Conservation (phyloP, 2,797 vertebrate genomes). For the Pipistrellus pygmaeus region DNA sequence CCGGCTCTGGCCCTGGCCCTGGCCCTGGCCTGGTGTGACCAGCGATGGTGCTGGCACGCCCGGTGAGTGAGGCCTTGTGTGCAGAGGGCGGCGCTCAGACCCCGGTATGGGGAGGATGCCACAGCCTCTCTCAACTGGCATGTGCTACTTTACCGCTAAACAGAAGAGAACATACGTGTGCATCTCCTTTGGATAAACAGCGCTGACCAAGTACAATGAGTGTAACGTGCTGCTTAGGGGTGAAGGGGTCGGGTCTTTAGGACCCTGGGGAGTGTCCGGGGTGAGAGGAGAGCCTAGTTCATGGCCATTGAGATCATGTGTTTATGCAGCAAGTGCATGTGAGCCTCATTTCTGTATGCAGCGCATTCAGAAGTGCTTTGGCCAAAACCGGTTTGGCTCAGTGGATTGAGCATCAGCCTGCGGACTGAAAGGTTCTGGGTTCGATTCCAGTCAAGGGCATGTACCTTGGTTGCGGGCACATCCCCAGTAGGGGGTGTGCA, state of each 20-base stretch:
- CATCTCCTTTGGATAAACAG: neutral
- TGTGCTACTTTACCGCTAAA: neutral
- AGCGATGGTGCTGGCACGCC: accelerated
- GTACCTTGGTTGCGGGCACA: too few relatives aligned
- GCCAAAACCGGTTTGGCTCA: too few relatives aligned
- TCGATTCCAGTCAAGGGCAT: too few relatives aligned
- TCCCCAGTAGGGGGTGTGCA: too few relatives aligned
- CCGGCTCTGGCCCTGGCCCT: neutral
- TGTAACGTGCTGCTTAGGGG: neutral
- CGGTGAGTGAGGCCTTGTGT: too few relatives aligned
- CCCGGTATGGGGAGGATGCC: accelerated
- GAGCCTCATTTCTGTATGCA: accelerated
- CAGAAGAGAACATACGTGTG: neutral
- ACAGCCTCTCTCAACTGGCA: accelerated
- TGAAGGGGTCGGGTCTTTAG: neutral
- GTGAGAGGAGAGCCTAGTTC: neutral
- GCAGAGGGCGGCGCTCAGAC: neutral
- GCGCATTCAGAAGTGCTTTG: too few relatives aligned
- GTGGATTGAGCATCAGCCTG: too few relatives aligned
- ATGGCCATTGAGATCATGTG: neutral
- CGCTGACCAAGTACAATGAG: neutral
- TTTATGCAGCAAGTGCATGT: neutral
- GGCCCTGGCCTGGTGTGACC: accelerated
- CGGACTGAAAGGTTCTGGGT: too few relatives aligned
- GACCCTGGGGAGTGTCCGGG: neutral